phyloP scores from a whole-genome alignment of 2,888 invertebrate species.

The Polyommatus icarus region DNA sequence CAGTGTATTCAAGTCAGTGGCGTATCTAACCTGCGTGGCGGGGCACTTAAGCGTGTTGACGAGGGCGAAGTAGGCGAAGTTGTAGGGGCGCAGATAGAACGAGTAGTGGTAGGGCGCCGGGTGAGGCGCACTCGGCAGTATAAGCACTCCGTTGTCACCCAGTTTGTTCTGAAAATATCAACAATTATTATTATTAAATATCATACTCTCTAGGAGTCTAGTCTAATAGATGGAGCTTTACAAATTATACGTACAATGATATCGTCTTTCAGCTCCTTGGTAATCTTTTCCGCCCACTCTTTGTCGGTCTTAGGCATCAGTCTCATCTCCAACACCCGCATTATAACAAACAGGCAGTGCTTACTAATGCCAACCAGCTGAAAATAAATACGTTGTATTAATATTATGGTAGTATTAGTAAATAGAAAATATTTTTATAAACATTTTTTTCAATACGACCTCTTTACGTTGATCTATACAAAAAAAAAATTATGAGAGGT shows the following conservation, averaged over 20 bases:
- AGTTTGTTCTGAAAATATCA: conserved; percentile 82
- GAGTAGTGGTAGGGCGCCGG: conserved; percentile 92
- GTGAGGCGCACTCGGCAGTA: conserved; percentile 91
- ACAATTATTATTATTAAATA: no score
- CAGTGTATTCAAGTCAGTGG: background rate
- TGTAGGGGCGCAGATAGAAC: conserved; percentile 87
- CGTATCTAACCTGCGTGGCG: conserved; percentile 83
- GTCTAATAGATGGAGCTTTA: no score
- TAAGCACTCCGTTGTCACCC: conserved; percentile 90
- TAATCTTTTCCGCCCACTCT: conserved; percentile 83
- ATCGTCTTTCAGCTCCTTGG: conserved; percentile 81
- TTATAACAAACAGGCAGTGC: conserved; percentile 83
- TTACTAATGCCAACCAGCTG: conserved; percentile 81
- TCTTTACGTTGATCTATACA: no score
- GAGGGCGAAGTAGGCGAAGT: conserved; percentile 91
- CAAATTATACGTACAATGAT: conserved; percentile 77
- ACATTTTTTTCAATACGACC: no score
- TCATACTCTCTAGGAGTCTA: no score
- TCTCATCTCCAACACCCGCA: conserved; percentile 82
- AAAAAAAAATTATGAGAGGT: no score
- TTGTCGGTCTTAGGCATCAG: conserved; percentile 80
- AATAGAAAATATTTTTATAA: no score
- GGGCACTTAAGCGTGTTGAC: conserved; percentile 93
- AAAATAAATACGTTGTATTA: background rate
- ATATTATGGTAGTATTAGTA: no score